These are phyloP conservation scores for Ctenomys sociabilis DNA, from an alignment of 2,113 vertebrate species.

Conservation along the genomic window DNA sequence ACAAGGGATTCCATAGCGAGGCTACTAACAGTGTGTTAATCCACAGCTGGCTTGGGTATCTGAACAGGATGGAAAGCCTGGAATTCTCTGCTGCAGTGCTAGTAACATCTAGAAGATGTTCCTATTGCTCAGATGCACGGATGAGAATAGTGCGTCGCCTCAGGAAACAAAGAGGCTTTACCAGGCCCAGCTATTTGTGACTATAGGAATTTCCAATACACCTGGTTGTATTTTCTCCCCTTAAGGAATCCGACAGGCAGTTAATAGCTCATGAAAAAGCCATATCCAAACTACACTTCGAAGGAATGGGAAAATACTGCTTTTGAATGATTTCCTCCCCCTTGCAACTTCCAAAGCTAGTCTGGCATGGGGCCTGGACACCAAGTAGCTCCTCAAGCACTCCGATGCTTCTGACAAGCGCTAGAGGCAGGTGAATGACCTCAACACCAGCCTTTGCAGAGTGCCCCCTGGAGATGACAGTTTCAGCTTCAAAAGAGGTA, in stretches of 20 bases:
- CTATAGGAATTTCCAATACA: conserved; percentile 57
- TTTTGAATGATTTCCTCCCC: conserved; percentile 77
- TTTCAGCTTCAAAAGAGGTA: conserved; percentile 79
- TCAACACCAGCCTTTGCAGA: conserved; percentile 74
- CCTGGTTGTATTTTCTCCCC: conserved; percentile 77
- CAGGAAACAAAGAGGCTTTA: conserved; percentile 43
- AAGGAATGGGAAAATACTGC: conserved; percentile 3
- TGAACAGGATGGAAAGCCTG: not conserved
- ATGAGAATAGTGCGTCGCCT: not conserved
- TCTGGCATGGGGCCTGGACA: conserved; percentile 73
- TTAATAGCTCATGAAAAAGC: conserved; percentile 71
- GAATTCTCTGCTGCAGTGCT: not conserved
- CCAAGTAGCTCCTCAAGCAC: conserved; percentile 55
- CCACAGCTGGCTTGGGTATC: not conserved
- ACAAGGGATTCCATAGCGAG: not conserved
- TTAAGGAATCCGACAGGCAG: conserved; percentile 66
- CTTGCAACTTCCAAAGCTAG: conserved; percentile 27
- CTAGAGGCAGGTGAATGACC: conserved; percentile 72
- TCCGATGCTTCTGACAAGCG: conserved; percentile 77
- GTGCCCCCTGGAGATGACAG: conserved; percentile 69
- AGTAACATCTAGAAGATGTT: not conserved
- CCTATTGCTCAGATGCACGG: not conserved
- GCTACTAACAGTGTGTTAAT: not conserved
- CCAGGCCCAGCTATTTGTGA: conserved; percentile 11
- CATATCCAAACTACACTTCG: conserved; percentile 57